phyloP scores from a whole-genome alignment of 2,888 invertebrate species.

The Coremacera marginata region DNA sequence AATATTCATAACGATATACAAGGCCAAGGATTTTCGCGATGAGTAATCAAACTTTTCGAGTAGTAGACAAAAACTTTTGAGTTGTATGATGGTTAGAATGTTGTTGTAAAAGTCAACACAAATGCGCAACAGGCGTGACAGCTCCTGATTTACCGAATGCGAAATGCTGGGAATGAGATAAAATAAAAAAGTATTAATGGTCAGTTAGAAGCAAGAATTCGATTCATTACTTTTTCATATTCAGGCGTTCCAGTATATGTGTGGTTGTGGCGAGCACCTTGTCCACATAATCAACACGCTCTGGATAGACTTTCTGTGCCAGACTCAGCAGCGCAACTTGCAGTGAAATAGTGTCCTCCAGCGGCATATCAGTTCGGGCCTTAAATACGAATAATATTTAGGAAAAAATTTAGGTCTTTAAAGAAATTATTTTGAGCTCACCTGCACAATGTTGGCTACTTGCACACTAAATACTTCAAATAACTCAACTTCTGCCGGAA shows the following conservation, averaged over 20 bases:
- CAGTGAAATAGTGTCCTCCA: constrained; percentile 95
- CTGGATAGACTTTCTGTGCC: constrained; percentile 96
- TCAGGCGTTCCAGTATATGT: constrained; percentile 89
- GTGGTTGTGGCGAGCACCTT: constrained; percentile 92
- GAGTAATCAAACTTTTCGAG: constrained; percentile 89
- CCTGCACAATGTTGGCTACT: constrained; percentile 94
- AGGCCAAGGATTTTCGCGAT: constrained; percentile 86
- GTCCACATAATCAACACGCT: constrained; percentile 94
- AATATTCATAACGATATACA: constrained; percentile 90
- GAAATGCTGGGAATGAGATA: constrained; percentile 59
- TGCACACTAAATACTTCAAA: constrained; percentile 99
- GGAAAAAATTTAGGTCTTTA: background rate
- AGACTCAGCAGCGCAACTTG: constrained; percentile 95
- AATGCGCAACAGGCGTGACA: constrained; percentile 92
- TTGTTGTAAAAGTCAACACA: constrained; percentile 96
- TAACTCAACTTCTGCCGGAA: constrained; percentile 89
- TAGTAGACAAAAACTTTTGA: constrained; percentile 89
- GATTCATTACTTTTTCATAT: constrained; percentile 78
- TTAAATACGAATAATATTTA: constrained; percentile 66
- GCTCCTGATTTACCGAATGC: constrained; percentile 87
- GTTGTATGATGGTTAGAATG: constrained; percentile 85
- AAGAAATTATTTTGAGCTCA: constrained; percentile 56
- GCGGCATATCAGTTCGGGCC: constrained; percentile 93
- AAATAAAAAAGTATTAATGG: background rate
- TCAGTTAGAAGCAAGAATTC: background rate